Evolutionary conservation across 2,888 invertebrate species (phyloP).

Genomic region (Synergus japonicus): DNA sequence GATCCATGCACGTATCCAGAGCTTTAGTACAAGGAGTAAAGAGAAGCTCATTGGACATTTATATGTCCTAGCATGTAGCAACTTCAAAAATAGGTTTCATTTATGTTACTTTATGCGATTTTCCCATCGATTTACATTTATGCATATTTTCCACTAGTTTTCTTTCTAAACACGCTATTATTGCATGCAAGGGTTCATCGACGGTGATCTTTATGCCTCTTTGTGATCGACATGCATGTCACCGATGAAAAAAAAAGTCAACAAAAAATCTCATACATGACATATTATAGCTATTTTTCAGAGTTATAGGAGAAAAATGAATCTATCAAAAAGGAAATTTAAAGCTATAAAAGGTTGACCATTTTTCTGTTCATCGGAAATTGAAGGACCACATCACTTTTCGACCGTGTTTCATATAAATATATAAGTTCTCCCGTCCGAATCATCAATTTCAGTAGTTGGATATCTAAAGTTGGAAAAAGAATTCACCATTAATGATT

Average conservation of each 20-base stretch:
- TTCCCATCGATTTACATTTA: neutral
- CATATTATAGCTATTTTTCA: neutral
- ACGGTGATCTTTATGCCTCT: conserved; percentile 4
- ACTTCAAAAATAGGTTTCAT: neutral
- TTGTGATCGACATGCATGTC: neutral
- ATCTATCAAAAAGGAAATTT: neutral
- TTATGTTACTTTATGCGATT: conserved; percentile 8
- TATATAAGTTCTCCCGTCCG: neutral
- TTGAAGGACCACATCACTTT: too few species aligned
- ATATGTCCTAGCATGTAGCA: neutral
- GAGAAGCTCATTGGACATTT: neutral
- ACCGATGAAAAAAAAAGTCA: neutral
- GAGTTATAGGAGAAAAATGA: neutral
- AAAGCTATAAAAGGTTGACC: too few species aligned
- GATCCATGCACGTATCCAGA: too few species aligned
- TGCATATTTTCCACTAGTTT: conserved; percentile 1
- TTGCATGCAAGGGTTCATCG: neutral
- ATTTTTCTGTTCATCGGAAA: too few species aligned
- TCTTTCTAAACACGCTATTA: neutral
- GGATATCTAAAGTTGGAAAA: neutral
- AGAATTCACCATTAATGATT: neutral
- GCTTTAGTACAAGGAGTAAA: neutral
- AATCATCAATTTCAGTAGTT: neutral
- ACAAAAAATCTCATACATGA: neutral
- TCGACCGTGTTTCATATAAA: too few species aligned